Evolutionary conservation across 2,888 invertebrate genomes (phyloP).

Genomic region (Netelia virgata): DNA sequence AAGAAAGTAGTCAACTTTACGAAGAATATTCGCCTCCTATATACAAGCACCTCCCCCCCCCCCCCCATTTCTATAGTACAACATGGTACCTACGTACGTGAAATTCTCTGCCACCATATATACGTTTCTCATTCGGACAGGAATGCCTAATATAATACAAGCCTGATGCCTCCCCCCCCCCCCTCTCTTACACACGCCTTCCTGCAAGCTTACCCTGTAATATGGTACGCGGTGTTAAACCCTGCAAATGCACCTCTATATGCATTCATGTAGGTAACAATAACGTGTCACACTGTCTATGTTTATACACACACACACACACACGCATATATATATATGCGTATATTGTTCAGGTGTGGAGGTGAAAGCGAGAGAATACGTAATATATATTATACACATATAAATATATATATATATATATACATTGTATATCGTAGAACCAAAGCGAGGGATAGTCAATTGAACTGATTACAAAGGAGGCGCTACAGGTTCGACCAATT

Average conservation of each 20-base stretch:
- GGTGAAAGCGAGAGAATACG: constrained; percentile 48
- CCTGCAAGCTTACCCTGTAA: neutral
- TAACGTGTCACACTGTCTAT: constrained; percentile 2
- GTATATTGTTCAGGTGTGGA: neutral
- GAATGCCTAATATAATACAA: neutral
- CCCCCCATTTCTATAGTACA: too few species aligned
- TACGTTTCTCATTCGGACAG: neutral
- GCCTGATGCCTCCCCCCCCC: neutral
- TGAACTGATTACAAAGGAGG: constrained; percentile 56
- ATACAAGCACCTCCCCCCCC: too few species aligned
- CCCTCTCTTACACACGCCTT: neutral
- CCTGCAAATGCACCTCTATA: constrained; percentile 25
- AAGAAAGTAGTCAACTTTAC: neutral
- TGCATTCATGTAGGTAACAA: constrained; percentile 45
- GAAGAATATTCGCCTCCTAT: neutral
- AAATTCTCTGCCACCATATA: neutral
- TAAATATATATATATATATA: neutral
- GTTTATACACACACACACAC: neutral
- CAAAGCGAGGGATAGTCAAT: constrained; percentile 63
- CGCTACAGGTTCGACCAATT: constrained; percentile 39
- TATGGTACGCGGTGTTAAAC: neutral
- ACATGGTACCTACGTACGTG: too few species aligned
- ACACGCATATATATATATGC: neutral
- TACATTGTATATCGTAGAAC: constrained; percentile 62
- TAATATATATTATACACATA: constrained; percentile 25